These are phyloP conservation scores for Lepilemur ruficaudatus DNA, from an alignment of 2,797 vertebrate species.

Conservation along the genomic window DNA sequence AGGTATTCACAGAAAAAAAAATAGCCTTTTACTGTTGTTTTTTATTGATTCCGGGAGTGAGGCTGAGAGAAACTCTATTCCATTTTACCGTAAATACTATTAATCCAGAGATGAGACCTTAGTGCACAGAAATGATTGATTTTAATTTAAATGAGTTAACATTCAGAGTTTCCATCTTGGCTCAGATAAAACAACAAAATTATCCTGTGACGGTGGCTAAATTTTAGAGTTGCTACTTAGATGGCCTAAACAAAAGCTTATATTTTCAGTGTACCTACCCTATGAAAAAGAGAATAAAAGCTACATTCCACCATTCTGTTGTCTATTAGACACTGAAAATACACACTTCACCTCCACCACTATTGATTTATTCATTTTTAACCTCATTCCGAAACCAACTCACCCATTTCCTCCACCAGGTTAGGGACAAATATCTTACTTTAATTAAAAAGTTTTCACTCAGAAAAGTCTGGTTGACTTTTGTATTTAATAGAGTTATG, in stretches of 20 bases:
- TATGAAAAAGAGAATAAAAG: not conserved
- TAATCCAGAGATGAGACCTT: conserved; percentile 71
- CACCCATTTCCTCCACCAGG: not conserved
- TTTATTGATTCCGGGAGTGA: conserved; percentile 72
- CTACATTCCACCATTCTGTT: not conserved
- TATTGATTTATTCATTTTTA: not conserved
- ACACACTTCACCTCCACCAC: not conserved
- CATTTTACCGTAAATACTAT: conserved; percentile 73
- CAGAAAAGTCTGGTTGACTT: conserved; percentile 45
- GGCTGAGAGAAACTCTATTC: conserved; percentile 58
- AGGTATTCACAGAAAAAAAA: conserved; percentile 61
- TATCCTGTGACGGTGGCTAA: conserved; percentile 47
- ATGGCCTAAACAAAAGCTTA: conserved; percentile 46
- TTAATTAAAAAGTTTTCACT: conserved; percentile 1
- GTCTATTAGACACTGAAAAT: not conserved
- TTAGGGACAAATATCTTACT: not conserved
- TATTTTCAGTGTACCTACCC: not conserved
- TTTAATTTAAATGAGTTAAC: conserved; percentile 80
- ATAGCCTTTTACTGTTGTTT: conserved; percentile 51
- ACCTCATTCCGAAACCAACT: conserved; percentile 6
- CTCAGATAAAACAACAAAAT: conserved; percentile 70
- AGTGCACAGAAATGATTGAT: conserved; percentile 75
- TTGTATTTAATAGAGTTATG: conserved; percentile 11
- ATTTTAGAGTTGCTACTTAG: conserved; percentile 63
- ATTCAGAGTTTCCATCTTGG: conserved; percentile 71